Base-by-base conservation (phyloP, 2,888 invertebrate species). In the Torymus auratus region DNA sequence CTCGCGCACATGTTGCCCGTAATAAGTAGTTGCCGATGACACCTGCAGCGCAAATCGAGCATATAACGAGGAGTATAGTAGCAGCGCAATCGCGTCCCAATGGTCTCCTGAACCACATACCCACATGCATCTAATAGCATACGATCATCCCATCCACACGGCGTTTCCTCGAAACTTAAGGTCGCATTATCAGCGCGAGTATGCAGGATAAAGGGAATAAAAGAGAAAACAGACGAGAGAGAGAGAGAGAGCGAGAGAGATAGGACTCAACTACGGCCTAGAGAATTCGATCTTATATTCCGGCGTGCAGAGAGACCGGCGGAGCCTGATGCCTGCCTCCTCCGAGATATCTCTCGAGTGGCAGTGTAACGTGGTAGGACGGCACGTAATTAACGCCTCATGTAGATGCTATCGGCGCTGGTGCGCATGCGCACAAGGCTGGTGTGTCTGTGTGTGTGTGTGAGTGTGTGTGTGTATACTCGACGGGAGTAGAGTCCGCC, bases 311-410 rank as follows among this genome's bases (percentile, higher is more conserved):
- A 11, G 10, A 56, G 56, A 72, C 71, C 71, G 80, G 28, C n/a
- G 17, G 12, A 10, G 20, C 23, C 58, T 56, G n/a, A n/a, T n/a
- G 41, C 65, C 76, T 20, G 17, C 50, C 23, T 58, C 64, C 60
- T 74, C 71, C 61, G 80, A 80, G 84, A 85, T 84, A 88, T 88
- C 87, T 86, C 88, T 85, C 88, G 87, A 85, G 70, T 62, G 77
- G 56, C 61, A 23, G 88, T 88, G 90, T 90, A 90, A 90, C 89
- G 88, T 88, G 88, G 89, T 89, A 88, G 89, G 86, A 88, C 85
- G 88, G 86, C 87, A 85, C 89, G 89, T 90, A 90, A 90, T 90
- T 90, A 90, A 90, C 90, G 89, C 89, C 89, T 89, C 89, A 85
- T 90, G 89, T 89, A 89, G 89, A 90, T 90, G 85, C 82, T 89